Percentiles rank a stretch among this genome's conserved stretches.
Conservation (phyloP, 2,797 vertebrate genomes). For the Syngnathus rostellatus region DNA sequence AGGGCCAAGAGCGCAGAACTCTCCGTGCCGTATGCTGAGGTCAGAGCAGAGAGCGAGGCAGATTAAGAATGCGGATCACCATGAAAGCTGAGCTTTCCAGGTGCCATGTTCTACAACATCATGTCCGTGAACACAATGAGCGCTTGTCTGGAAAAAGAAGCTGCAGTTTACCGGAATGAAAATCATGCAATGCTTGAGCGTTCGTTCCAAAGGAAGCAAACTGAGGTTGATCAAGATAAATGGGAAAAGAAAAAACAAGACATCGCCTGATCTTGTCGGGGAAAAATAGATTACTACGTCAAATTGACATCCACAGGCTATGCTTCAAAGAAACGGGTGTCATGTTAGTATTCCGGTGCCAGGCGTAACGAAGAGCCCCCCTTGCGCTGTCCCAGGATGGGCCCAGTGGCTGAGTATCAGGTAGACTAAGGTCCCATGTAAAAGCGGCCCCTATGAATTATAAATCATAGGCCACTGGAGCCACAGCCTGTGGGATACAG, state of each 20-base stretch:
- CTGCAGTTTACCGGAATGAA: too few relatives aligned
- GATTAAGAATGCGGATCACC: constrained; percentile 47
- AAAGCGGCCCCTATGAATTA: constrained; percentile 83
- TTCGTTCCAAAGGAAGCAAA: constrained; percentile 5
- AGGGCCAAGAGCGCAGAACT: constrained; percentile 61
- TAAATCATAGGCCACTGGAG: constrained; percentile 81
- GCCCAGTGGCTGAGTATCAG: constrained; percentile 74
- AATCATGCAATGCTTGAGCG: constrained; percentile 5
- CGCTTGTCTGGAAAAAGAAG: constrained; percentile 17
- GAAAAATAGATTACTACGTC: constrained; percentile 56
- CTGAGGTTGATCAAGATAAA: neutral
- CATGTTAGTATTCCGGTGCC: constrained; percentile 62
- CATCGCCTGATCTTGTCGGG: constrained; percentile 35
- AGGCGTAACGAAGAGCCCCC: constrained; percentile 65
- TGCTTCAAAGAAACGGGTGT: constrained; percentile 57
- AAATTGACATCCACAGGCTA: constrained; percentile 54
- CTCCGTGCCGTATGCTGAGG: constrained; percentile 43
- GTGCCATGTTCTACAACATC: constrained; percentile 47
- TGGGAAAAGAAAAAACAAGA: constrained; percentile 16
- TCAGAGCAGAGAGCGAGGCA: constrained; percentile 48
- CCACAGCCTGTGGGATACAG: constrained; percentile 75
- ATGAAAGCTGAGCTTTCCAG: constrained; percentile 49
- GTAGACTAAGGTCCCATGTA: constrained; percentile 78
- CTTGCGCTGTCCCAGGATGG: constrained; percentile 64
- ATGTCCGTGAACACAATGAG: constrained; percentile 21